phyloP scores from a whole-genome alignment of 2,888 invertebrate species.

The Chrysolina haemoptera region DNA sequence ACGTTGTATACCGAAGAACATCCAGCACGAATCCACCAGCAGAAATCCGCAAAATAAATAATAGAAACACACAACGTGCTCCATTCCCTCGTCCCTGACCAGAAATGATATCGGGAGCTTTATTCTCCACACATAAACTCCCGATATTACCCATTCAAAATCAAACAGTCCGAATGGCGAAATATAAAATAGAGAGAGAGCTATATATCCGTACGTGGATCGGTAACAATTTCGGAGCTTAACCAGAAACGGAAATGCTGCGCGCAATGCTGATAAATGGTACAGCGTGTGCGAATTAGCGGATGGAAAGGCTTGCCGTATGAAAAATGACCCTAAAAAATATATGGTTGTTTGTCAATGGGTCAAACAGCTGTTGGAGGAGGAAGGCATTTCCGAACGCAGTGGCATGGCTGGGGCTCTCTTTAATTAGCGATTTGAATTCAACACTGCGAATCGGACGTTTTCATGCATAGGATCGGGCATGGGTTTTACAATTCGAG shows the following conservation, averaged over 20 bases:
- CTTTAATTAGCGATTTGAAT: conserved; percentile 20
- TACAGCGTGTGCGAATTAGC: conserved; percentile 31
- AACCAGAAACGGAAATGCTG: conserved; percentile 36
- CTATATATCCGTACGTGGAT: conserved; percentile 41
- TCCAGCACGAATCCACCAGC: background rate
- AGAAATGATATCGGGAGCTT: conserved; percentile 47
- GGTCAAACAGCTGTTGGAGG: conserved; percentile 32
- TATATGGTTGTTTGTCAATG: conserved; percentile 33
- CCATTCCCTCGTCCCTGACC: conserved; percentile 43
- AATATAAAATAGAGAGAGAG: conserved; percentile 42
- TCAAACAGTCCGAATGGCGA: conserved; percentile 30
- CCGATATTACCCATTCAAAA: conserved; percentile 37
- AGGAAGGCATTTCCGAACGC: conserved; percentile 16
- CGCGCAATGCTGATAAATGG: conserved; percentile 36
- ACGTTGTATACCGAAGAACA: background rate
- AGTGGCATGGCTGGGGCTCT: background rate
- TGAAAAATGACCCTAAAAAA: conserved; percentile 31
- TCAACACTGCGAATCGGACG: conserved; percentile 1
- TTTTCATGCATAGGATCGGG: background rate
- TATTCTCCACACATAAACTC: conserved; percentile 36
- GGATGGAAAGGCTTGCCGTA: conserved; percentile 33
- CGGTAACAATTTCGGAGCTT: conserved; percentile 42
- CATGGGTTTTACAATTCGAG: background rate
- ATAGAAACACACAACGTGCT: conserved; percentile 34
- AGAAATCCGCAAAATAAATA: conserved; percentile 26